Base-by-base conservation (phyloP, 2,113 vertebrate genomes). In the Elgaria multicarinata region DNA sequence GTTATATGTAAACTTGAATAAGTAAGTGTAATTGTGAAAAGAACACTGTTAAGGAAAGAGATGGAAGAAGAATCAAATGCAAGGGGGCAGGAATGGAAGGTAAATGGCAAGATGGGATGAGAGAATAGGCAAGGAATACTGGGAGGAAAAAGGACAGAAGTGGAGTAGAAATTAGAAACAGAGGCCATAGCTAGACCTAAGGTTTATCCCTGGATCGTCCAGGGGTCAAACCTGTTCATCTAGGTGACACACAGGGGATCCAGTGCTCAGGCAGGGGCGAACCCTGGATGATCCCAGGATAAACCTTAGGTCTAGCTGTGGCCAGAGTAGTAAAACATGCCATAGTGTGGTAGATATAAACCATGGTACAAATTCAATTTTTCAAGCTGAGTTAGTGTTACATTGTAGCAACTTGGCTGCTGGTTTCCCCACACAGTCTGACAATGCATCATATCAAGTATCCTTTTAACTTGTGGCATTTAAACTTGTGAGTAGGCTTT, bases 251-350 rank as follows among this genome's bases (percentile, higher is more conserved):
- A n/a, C n/a, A n/a, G n/a, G n/a, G n/a, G n/a, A n/a, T n/a, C n/a
- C n/a, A n/a, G n/a, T n/a, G n/a, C n/a, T n/a, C n/a, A n/a, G n/a
- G n/a, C n/a, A n/a, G n/a, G n/a, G n/a, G n/a, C n/a, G n/a, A n/a
- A n/a, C n/a, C n/a, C n/a, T n/a, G n/a, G n/a, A n/a, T n/a, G n/a
- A n/a, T n/a, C n/a, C n/a, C n/a, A n/a, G n/a, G n/a, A n/a, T n/a
- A n/a, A n/a, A n/a, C n/a, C n/a, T n/a, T n/a, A n/a, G n/a, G n/a
- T n/a, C n/a, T n/a, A n/a, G n/a, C n/a, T n/a, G n/a, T n/a, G n/a
- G n/a, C n/a, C n/a, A n/a, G 85, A 90, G 55, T 33, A 71, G 4
- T 5, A n/a, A 28, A 92, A 74, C 0, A 0, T 10, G 64, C 5
- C n/a, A 36, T 9, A 55, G 42, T 69, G 42, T 0, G 0, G 33